These are phyloP conservation scores for Porites cylindrica DNA, from an alignment of 92 coral and sea anemone genomes.

Conservation along the genomic window DNA sequence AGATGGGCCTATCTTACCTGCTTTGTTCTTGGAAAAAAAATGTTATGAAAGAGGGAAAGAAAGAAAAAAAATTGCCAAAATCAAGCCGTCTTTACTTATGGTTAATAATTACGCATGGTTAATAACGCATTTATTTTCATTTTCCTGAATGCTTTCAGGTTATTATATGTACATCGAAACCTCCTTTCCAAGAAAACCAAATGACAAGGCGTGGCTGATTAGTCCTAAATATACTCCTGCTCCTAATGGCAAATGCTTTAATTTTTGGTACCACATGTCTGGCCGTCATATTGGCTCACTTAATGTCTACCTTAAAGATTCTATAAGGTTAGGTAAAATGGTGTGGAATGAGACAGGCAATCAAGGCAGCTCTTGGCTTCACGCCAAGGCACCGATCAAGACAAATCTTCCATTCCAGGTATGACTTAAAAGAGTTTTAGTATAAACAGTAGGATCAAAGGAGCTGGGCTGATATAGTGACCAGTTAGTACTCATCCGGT, in stretches of 20 bases:
- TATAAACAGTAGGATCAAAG: no score
- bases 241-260: conserved; percentile 88
- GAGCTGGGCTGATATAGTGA: no score
- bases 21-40: no score
- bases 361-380: conserved; percentile 91
- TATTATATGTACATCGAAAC: conserved; percentile 96
- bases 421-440: not conserved
- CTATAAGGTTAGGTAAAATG: conserved; percentile 61
- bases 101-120: no score
- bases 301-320: conserved; percentile 78
- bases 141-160: conserved; percentile 53
- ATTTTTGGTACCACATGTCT: conserved; percentile 96
- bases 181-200: conserved; percentile 75
- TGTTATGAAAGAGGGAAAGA: no score
- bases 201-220: conserved; percentile 82
- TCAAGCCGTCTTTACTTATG: no score
- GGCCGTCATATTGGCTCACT: conserved; percentile 84
- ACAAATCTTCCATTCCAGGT: conserved; percentile 49
- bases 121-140: not conserved
- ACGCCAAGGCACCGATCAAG: conserved; percentile 80
- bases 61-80: no score
- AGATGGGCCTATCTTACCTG: no score
- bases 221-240: conserved; percentile 80
- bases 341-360: conserved; percentile 95
- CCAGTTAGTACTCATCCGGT: not conserved